These are phyloP conservation scores for Cyphomyrmex costatus DNA, from an alignment of 1,140 invertebrate species.

Conservation along the genomic window DNA sequence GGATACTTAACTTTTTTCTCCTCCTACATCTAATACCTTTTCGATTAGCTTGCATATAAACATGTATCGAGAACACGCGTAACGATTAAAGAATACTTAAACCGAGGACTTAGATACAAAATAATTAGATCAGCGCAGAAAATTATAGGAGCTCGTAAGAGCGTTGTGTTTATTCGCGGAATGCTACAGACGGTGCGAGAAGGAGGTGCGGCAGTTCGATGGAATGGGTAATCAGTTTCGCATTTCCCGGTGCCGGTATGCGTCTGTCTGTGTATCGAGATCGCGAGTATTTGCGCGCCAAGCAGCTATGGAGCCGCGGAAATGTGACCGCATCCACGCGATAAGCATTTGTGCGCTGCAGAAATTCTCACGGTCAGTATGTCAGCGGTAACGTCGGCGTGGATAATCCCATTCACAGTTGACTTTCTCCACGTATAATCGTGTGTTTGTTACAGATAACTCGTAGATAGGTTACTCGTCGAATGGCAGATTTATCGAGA, in stretches of 20 bases:
- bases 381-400: not conserved
- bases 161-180: not conserved
- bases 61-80: not conserved
- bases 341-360: slow-evolving; percentile 39
- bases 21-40: too few relatives aligned
- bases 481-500: not conserved
- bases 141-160: slow-evolving; percentile 8
- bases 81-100: not conserved
- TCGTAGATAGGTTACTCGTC: not conserved
- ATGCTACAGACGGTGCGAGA: not conserved
- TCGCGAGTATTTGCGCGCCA: slow-evolving; percentile 8
- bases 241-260: slow-evolving; percentile 24
- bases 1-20: too few relatives aligned
- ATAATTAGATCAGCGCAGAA: not conserved
- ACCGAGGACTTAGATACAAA: not conserved
- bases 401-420: not conserved
- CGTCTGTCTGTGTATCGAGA: slow-evolving; percentile 20
- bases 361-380: slow-evolving; percentile 54
- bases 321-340: slow-evolving; percentile 44
- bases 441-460: too few relatives aligned
- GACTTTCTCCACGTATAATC: slow-evolving; percentile 5
- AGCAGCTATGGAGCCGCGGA: slow-evolving; percentile 39
- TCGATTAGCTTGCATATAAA: not conserved
- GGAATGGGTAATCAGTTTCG: slow-evolving; percentile 41
- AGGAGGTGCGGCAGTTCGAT: not conserved